Percentiles rank a stretch among this genome's conserved stretches.
Evolutionary conservation across 2,888 invertebrate genomes (phyloP).

Genomic region (Meteorus cinctellus): DNA sequence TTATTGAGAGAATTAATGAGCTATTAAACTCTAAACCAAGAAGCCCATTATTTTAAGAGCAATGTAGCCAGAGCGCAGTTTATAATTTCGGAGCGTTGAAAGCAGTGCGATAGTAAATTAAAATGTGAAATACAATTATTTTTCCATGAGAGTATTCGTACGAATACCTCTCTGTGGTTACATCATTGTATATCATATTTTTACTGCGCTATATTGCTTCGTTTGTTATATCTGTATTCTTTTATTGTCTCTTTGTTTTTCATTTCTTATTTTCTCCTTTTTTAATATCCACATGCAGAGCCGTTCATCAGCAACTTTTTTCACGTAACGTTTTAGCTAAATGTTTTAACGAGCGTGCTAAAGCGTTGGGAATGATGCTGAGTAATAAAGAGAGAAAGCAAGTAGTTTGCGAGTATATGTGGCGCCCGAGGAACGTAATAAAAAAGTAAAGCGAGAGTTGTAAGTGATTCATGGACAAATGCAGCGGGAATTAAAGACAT

Average conservation of each 20-base stretch:
- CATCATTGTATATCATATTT: no score
- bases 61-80: no score
- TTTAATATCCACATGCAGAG: conserved; percentile 5
- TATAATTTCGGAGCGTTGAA: no score
- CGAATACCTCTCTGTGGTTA: no score
- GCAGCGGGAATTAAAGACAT: not conserved
- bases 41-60: no score
- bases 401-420: not conserved
- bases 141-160: no score
- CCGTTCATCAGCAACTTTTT: conserved; percentile 21
- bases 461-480: conserved; percentile 8
- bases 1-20: no score
- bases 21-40: no score
- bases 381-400: conserved; percentile 6
- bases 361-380: conserved; percentile 28
- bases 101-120: no score
- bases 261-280: not conserved
- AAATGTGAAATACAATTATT: no score
- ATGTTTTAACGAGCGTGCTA: conserved; percentile 39
- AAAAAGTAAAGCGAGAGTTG: not conserved
- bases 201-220: no score
- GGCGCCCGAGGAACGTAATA: conserved; percentile 18
- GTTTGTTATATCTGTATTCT: conserved; percentile 1
- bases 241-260: not conserved
- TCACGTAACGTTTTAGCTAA: conserved; percentile 27